These are phyloP conservation scores for Rousettus leschenaultii DNA, from an alignment of 2,113 vertebrate genomes.

Conservation along the genomic window DNA sequence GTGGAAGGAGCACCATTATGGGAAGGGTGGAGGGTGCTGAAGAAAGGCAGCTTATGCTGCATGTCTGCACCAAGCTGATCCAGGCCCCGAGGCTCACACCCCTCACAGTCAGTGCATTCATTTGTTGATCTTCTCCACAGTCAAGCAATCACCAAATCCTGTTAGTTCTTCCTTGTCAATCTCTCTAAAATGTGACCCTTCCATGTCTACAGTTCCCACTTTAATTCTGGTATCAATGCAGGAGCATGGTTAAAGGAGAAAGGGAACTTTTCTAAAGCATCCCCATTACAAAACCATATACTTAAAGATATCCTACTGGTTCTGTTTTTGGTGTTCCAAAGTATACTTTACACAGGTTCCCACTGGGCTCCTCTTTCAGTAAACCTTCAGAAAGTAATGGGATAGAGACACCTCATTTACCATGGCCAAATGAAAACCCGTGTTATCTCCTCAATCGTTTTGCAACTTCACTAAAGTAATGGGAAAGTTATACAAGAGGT, in stretches of 20 bases:
- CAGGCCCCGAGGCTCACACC: neutral
- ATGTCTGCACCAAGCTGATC: rapidly evolving
- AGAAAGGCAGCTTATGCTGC: rapidly evolving
- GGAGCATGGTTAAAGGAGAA: neutral
- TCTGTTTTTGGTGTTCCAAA: neutral
- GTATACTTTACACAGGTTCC: neutral
- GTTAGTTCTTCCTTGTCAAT: neutral
- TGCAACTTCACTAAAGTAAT: neutral
- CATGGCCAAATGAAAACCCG: neutral
- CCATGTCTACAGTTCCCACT: neutral
- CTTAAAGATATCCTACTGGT: neutral
- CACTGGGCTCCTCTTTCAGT: neutral
- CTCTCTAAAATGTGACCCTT: neutral
- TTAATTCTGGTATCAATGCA: neutral
- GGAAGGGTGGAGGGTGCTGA: neutral
- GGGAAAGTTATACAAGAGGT: neutral
- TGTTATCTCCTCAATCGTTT: neutral
- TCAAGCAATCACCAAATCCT: neutral
- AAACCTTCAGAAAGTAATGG: neutral
- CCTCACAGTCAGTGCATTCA: no score
- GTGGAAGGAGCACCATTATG: neutral
- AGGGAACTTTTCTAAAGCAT: neutral
- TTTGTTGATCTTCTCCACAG: neutral
- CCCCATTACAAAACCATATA: neutral
- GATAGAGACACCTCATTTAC: neutral